Base-by-base conservation (phyloP, 2,888 invertebrate species). In the Drosophila demipolita region DNA sequence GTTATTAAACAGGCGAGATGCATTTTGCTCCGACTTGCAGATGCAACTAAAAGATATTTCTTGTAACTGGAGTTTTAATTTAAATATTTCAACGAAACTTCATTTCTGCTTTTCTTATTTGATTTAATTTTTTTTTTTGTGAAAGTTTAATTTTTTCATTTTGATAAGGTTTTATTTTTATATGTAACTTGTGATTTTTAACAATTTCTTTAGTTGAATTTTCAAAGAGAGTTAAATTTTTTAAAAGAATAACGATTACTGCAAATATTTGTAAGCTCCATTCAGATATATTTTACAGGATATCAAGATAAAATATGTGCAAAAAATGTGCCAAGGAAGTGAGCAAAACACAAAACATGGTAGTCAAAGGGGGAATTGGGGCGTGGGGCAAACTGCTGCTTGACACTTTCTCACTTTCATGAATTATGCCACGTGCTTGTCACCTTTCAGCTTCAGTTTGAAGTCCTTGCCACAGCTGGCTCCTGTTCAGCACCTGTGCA, bases 341-440 rank as follows among this genome's bases (percentile, higher is more conserved):
- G 73, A 83, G 73, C 67, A 62, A 84, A 84, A 71, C 75, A 81
- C 76, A 74, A 84, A 89, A 72, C 73, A 78, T 70, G 54, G 63
- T 63, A 69, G 53, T 54, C 33, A 62, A 54, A 58, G 49, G 52
- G 53, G 64, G 60, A 62, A 58, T 62, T 67, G 58, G 35, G 17
- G 38, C 35, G 73, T 60, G 48, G 64, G 66, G 38, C 55, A 29
- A 71, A 63, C 65, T 68, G 78, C 59, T 73, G 45, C 82, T 73
- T 79, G 76, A 73, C 76, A 62, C 88, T 73, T 83, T 67, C 69
- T 71, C 71, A 80, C 71, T 80, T 69, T 74, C 76, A 76, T 87
- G 88, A 87, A 88, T 87, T 89, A 90, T 87, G 88, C 73, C 80
- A 80, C 90, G 80, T 67, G 88, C 80, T 75, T 81, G 84, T 72